These are phyloP conservation scores for Hippoglossus stenolepis DNA, from an alignment of 2,113 vertebrate species.

Conservation along the genomic window DNA sequence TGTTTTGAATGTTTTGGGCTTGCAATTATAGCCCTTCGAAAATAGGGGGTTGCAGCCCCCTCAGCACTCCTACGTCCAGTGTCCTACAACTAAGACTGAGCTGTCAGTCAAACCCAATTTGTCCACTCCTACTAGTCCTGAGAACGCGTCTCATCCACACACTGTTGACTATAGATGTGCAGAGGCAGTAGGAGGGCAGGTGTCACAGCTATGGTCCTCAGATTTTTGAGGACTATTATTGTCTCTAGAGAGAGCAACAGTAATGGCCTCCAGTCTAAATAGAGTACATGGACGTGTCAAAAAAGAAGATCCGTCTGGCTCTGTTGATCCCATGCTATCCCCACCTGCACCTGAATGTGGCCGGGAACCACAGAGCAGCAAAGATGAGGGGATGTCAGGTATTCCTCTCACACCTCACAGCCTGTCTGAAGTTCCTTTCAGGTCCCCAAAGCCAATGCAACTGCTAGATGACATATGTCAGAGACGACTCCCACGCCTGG, in stretches of 20 bases:
- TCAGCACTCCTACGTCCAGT: no score
- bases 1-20: no score
- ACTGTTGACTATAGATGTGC: neutral
- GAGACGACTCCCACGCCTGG: constrained; percentile 32
- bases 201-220: constrained; percentile 7
- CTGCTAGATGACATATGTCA: constrained; percentile 54
- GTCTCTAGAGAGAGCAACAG: constrained; percentile 7
- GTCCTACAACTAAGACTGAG: no score
- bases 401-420: constrained; percentile 46
- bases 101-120: no score
- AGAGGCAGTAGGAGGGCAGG: neutral
- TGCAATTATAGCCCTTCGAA: no score
- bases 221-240: constrained; percentile 15
- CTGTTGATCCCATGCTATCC: constrained; percentile 13
- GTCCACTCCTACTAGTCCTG: neutral
- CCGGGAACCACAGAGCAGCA: neutral
- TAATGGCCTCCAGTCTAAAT: constrained; percentile 33
- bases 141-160: neutral
- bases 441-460: constrained; percentile 34
- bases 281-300: constrained; percentile 38
- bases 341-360: constrained; percentile 33
- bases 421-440: constrained; percentile 32
- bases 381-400: constrained; percentile 45
- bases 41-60: no score
- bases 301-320: constrained; percentile 23